Percentiles rank a stretch among this genome's conserved stretches.
These are phyloP conservation scores for Bugulina stolonifera DNA, from an alignment of 2,888 invertebrate species.

Conservation along the genomic window DNA sequence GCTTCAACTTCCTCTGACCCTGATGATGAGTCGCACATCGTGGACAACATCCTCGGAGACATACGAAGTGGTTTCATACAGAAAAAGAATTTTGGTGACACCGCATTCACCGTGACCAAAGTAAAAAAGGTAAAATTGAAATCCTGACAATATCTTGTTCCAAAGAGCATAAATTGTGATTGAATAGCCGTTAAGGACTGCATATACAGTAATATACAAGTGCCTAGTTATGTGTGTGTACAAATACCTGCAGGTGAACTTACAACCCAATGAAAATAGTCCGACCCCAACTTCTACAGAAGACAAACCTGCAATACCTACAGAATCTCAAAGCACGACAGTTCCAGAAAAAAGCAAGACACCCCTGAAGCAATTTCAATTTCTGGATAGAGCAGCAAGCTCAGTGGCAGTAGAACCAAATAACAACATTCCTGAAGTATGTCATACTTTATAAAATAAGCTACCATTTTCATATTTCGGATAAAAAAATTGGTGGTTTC, in stretches of 20 bases:
- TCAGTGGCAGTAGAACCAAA: not conserved
- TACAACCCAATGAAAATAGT: not conserved
- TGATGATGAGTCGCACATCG: conserved; percentile 34
- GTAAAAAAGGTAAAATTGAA: conserved; percentile 39
- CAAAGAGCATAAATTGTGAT: too few relatives aligned
- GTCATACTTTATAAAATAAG: too few relatives aligned
- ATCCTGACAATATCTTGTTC: too few relatives aligned
- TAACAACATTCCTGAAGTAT: conserved; percentile 23
- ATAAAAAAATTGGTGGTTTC: conserved; percentile 27
- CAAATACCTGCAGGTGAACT: not conserved
- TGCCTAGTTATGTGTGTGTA: too few relatives aligned
- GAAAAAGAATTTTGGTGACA: conserved; percentile 37
- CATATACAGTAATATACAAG: too few relatives aligned
- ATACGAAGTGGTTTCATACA: conserved; percentile 44
- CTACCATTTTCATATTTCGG: not conserved
- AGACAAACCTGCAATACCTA: not conserved
- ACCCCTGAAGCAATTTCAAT: not conserved
- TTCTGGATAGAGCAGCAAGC: not conserved
- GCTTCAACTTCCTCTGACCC: conserved; percentile 30
- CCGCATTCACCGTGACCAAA: conserved; percentile 42
- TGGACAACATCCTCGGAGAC: conserved; percentile 46
- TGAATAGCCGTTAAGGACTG: too few relatives aligned
- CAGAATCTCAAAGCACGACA: not conserved
- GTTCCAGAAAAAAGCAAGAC: not conserved
- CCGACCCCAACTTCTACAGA: not conserved